These are phyloP conservation scores for Pseudomyrmex flavicornis DNA, from an alignment of 1,140 invertebrate genomes.

Conservation along the genomic window DNA sequence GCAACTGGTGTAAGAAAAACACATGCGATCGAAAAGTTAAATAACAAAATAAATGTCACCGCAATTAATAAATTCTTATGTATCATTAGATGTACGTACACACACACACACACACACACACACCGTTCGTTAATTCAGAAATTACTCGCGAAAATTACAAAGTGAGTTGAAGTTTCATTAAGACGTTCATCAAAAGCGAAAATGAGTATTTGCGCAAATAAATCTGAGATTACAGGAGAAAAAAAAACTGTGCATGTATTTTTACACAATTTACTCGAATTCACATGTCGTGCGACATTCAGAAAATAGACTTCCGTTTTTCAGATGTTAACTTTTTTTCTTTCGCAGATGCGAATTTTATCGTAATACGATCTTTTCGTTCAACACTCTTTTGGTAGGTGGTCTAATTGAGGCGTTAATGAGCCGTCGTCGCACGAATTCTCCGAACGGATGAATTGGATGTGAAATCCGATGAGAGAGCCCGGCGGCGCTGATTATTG, in stretches of 20 bases:
- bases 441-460: slow-evolving; percentile 5
- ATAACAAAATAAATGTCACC: background rate
- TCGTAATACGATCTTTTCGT: background rate
- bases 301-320: background rate
- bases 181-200: background rate
- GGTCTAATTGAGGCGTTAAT: slow-evolving; percentile 44
- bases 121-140: background rate
- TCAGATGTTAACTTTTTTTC: background rate
- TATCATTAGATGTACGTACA: background rate
- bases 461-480: slow-evolving; percentile 38
- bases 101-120: too few relatives aligned
- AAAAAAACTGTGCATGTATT: too few relatives aligned
- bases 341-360: background rate
- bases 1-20: background rate
- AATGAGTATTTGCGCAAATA: background rate
- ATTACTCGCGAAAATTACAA: slow-evolving; percentile 1
- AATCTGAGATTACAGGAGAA: too few relatives aligned
- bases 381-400: background rate
- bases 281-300: background rate
- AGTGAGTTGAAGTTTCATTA: slow-evolving; percentile 8
- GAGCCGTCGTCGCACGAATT: slow-evolving; percentile 22
- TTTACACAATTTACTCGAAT: background rate
- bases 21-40: background rate
- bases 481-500: slow-evolving; percentile 41
- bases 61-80: background rate